A percentile compares a stretch with the other conserved stretches of the same genome.
Evolutionary conservation across 2,888 invertebrate species (phyloP).

Genomic region (Xanthorhoe spadicearia): DNA sequence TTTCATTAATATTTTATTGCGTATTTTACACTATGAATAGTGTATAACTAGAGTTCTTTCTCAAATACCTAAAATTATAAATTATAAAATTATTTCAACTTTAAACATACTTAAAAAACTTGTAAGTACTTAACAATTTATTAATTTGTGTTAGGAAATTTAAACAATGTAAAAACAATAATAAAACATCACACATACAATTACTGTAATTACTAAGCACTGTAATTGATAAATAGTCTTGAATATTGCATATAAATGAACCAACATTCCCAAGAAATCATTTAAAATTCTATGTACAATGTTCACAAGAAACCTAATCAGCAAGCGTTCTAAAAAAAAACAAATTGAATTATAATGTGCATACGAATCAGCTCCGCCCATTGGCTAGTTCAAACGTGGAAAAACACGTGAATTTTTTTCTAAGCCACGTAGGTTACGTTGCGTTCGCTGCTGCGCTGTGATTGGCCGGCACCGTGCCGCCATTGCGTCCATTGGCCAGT

Average conservation of each 20-base stretch:
- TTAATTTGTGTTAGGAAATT: too few species aligned
- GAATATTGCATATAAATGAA: constrained; percentile 6
- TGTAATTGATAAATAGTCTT: constrained; percentile 2
- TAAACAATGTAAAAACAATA: neutral
- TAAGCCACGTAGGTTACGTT: constrained; percentile 81
- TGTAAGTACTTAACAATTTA: too few species aligned
- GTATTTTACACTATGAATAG: neutral
- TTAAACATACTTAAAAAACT: too few species aligned
- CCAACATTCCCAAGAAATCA: constrained; percentile 13
- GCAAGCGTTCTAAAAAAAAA: constrained; percentile 48
- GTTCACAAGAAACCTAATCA: constrained; percentile 35
- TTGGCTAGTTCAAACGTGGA: constrained; percentile 75
- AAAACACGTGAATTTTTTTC: constrained; percentile 82
- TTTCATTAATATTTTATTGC: constrained; percentile 8
- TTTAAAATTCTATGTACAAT: constrained; percentile 11
- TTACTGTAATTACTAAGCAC: neutral
- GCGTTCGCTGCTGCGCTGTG: constrained; percentile 56
- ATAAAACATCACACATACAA: neutral
- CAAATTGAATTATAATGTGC: constrained; percentile 70
- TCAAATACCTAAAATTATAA: too few species aligned
- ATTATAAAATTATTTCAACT: too few species aligned
- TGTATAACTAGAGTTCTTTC: too few species aligned
- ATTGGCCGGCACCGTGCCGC: constrained; percentile 66
- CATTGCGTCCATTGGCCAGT: constrained; percentile 71
- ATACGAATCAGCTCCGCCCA: constrained; percentile 64